Evolutionary conservation across 64 coral and sea anemone species (phyloP), one percentile per base, ranked within the genome.

Genomic region (Acropora tenuis): DNA sequence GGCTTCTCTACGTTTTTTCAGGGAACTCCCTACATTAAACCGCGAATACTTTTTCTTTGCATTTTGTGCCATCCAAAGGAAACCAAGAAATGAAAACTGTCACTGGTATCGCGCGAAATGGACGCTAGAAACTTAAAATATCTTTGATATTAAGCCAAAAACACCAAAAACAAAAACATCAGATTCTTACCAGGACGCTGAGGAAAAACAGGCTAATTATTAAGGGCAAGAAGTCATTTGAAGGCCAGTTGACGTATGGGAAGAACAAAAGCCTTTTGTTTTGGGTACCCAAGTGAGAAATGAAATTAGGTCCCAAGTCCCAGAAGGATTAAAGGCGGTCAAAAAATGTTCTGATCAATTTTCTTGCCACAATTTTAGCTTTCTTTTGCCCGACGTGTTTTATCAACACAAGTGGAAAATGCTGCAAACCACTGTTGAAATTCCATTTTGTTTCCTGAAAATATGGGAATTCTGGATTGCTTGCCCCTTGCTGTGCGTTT

Each of bases 381-480:
- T 12, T 75, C 0, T 4, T 44, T 75, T 75, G 73, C 73, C 40
- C 41, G 73, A 75, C 30, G 30, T 30, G 30, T 30, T 13, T 86
- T 0, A 50, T 92, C 90, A 3, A 92, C 80, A 61, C 80, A 91
- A 18, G 66, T 92, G 7, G 52, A 76, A 48, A 92, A 92, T 50
- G 53, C 78, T 8, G 89, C 79, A 20, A 12, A 15, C 59, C 59
- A 63, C 8, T 9, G 8, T 12, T 9, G 12, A 63, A 63, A 63
- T 63, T 63, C 59, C 63, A 16, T 43, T 69, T 90, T 90, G 47
- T 90, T 79, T 71, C 78, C 89, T 20, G 6, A 13, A 57, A 90
- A 90, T 5, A 18, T 52, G 17, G 89, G 89, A n/a, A 90, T 83
- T 18, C 67, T 69, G 65, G 65, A 69, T 69, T 15, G 18, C 18